phyloP scores from a whole-genome alignment of 2,113 vertebrate species.

The Tapirus terrestris region DNA sequence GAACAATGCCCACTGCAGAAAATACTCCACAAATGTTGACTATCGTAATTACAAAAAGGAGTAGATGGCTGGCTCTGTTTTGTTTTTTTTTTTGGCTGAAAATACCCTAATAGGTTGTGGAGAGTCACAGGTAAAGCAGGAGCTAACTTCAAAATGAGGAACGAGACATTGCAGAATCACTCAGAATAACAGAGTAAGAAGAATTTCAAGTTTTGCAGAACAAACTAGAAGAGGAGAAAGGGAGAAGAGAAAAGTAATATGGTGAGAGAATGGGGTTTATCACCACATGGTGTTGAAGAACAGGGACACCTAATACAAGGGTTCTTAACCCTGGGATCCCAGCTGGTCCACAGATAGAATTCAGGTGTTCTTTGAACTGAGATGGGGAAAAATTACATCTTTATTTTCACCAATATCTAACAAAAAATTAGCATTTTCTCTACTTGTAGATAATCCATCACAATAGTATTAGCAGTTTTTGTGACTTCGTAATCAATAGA shows the following conservation, averaged over 20 bases:
- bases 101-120: background rate
- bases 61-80: background rate
- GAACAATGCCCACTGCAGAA: background rate
- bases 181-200: background rate
- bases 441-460: background rate
- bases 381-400: background rate
- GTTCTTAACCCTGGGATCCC: background rate
- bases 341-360: background rate
- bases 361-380: background rate
- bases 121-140: background rate
- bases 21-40: background rate
- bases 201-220: background rate
- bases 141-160: background rate
- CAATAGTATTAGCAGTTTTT: background rate
- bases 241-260: background rate
- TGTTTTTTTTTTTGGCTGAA: background rate
- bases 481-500: background rate
- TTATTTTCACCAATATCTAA: background rate
- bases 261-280: background rate
- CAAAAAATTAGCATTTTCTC: background rate
- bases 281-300: background rate
- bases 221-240: background rate
- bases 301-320: background rate
- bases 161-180: background rate
- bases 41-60: background rate